Evolutionary conservation across 2,888 invertebrate species (phyloP).

Genomic region (Drosophila flavopinicola): DNA sequence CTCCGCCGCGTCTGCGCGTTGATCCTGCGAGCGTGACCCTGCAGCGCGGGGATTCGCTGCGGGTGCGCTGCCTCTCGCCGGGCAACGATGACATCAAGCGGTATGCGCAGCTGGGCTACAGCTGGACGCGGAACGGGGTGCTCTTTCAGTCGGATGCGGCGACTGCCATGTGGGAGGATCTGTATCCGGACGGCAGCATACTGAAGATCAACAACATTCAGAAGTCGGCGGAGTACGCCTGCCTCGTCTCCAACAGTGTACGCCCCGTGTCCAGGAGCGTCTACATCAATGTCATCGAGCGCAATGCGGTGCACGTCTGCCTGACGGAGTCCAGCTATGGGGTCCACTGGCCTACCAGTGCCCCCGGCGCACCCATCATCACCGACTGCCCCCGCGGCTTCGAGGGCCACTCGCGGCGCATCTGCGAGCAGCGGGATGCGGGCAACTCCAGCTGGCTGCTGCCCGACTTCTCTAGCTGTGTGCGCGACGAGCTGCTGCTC

Average conservation of each 20-base stretch:
- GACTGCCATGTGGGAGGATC: constrained; percentile 93
- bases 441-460: constrained; percentile 90
- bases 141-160: constrained; percentile 90
- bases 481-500: constrained; percentile 87
- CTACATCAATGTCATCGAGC: constrained; percentile 88
- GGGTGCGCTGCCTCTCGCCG: constrained; percentile 87
- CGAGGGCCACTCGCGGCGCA: constrained; percentile 85
- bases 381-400: constrained; percentile 87
- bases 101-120: constrained; percentile 90
- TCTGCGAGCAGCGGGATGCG: constrained; percentile 87
- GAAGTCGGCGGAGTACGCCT: constrained; percentile 92
- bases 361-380: constrained; percentile 89
- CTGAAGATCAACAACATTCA: constrained; percentile 91
- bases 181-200: constrained; percentile 93
- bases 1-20: constrained; percentile 88
- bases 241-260: constrained; percentile 87
- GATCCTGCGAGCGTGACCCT: constrained; percentile 89
- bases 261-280: constrained; percentile 87
- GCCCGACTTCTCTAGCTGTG: constrained; percentile 91
- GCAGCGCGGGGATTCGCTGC: constrained; percentile 85
- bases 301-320: constrained; percentile 86
- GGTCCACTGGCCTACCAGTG: constrained; percentile 88
- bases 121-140: constrained; percentile 92
- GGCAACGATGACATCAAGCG: constrained; percentile 86
- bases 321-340: constrained; percentile 86